Conservation (phyloP, 2,888 invertebrate species). For the Acleris laterana region DNA sequence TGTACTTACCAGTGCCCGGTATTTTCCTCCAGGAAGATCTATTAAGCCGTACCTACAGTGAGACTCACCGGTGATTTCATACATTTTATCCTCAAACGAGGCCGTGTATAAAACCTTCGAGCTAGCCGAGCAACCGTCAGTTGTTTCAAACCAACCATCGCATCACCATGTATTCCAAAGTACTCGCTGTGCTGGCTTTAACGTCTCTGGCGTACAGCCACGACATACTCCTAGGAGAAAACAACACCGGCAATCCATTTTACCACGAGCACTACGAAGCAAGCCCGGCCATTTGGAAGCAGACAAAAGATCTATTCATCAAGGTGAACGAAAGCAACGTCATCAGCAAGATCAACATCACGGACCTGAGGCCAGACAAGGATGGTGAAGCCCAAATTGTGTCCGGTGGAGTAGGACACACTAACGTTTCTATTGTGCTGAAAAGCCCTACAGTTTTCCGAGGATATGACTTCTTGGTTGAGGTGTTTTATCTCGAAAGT, state of each 20-base stretch:
- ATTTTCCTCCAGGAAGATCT: constrained; percentile 75
- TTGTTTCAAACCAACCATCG: constrained; percentile 46
- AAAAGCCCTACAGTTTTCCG: constrained; percentile 71
- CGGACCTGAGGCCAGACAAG: constrained; percentile 66
- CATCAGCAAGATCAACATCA: constrained; percentile 62
- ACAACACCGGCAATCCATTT: constrained; percentile 52
- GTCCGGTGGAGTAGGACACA: constrained; percentile 67
- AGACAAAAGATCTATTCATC: constrained; percentile 59
- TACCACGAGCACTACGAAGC: constrained; percentile 65
- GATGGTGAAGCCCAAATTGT: constrained; percentile 68
- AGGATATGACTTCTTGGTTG: constrained; percentile 67
- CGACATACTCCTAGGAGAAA: constrained; percentile 58
- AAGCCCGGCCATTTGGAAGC: constrained; percentile 68
- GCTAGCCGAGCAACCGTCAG: constrained; percentile 47
- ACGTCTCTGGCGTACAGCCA: constrained; percentile 52
- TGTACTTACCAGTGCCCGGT: constrained; percentile 45
- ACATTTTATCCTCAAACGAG: constrained; percentile 67
- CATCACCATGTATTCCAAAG: constrained; percentile 43
- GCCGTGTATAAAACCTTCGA: constrained; percentile 60
- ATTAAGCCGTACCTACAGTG: constrained; percentile 54
- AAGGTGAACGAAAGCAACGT: constrained; percentile 58
- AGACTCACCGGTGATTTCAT: constrained; percentile 57
- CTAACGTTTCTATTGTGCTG: constrained; percentile 67
- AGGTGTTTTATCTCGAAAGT: constrained; percentile 55
- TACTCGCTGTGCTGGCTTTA: constrained; percentile 49